Evolutionary conservation across 1,140 invertebrate genomes (phyloP).

Genomic region (Helicoverpa zea): DNA sequence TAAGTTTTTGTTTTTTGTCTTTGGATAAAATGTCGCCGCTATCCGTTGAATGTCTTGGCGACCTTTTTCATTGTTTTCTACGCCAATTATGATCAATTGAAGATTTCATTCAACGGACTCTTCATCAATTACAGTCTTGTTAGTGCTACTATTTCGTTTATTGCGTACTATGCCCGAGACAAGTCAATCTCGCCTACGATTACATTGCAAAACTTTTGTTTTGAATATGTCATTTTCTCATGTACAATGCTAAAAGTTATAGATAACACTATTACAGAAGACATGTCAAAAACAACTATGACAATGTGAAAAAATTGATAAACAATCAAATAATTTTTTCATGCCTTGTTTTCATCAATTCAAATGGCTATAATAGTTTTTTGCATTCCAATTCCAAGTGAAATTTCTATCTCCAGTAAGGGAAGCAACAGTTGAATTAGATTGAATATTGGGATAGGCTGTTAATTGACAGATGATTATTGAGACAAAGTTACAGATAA

Average conservation of each 20-base stretch:
- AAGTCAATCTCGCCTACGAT: neutral
- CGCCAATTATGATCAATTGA: conserved; percentile 78
- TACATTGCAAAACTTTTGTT: neutral
- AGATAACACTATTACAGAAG: conserved; percentile 6
- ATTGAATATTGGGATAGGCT: no score
- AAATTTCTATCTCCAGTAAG: no score
- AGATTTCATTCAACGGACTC: conserved; percentile 69
- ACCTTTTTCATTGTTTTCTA: conserved; percentile 62
- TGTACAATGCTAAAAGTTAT: neutral
- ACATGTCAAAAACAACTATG: conserved; percentile 21
- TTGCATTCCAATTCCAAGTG: no score
- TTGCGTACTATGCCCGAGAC: conserved; percentile 29
- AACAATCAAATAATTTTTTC: neutral
- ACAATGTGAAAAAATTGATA: neutral
- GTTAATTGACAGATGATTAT: neutral
- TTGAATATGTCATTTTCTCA: neutral
- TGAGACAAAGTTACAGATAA: neutral
- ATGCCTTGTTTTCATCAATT: no score
- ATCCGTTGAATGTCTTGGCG: conserved; percentile 44
- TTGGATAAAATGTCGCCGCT: conserved; percentile 39
- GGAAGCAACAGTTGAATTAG: no score
- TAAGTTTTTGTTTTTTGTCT: conserved; percentile 50
- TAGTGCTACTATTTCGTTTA: conserved; percentile 45
- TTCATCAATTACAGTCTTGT: conserved; percentile 67
- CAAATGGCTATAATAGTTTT: no score